phyloP scores from a whole-genome alignment of 2,888 invertebrate species.

The Drosophila vallismaia region DNA sequence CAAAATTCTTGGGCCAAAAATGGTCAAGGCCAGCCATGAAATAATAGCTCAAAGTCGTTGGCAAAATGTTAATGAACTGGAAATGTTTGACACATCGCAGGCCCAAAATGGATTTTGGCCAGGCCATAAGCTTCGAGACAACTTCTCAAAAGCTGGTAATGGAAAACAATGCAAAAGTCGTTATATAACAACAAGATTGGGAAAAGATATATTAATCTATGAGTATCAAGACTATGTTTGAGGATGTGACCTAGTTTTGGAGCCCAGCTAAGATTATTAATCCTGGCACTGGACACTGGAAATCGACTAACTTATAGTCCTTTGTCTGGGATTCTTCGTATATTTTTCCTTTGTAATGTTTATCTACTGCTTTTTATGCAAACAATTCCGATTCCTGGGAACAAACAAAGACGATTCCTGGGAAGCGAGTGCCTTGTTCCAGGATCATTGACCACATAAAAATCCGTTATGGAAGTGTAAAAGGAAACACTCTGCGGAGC shows the following conservation, averaged over 20 bases:
- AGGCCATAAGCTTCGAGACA: background rate
- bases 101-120: slow-evolving; percentile 17
- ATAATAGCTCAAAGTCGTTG: slow-evolving; percentile 55
- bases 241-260: slow-evolving; percentile 54
- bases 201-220: too few species aligned
- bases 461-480: slow-evolving; percentile 61
- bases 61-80: slow-evolving; percentile 62
- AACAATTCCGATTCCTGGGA: slow-evolving; percentile 24
- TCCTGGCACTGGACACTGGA: background rate
- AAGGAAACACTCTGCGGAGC: slow-evolving; percentile 15
- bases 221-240: background rate
- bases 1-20: slow-evolving; percentile 27
- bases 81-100: slow-evolving; percentile 29
- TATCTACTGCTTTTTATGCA: slow-evolving; percentile 47
- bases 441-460: slow-evolving; percentile 78
- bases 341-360: slow-evolving; percentile 8
- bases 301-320: background rate
- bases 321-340: background rate
- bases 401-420: slow-evolving; percentile 40
- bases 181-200: too few species aligned
- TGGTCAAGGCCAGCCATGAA: slow-evolving; percentile 64
- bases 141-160: slow-evolving; percentile 1
- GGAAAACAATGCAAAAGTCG: slow-evolving; percentile 1
- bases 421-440: slow-evolving; percentile 47
- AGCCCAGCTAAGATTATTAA: slow-evolving; percentile 8